Base-by-base conservation (phyloP, 2,888 invertebrate species). In the Drosophila nigritarsus region DNA sequence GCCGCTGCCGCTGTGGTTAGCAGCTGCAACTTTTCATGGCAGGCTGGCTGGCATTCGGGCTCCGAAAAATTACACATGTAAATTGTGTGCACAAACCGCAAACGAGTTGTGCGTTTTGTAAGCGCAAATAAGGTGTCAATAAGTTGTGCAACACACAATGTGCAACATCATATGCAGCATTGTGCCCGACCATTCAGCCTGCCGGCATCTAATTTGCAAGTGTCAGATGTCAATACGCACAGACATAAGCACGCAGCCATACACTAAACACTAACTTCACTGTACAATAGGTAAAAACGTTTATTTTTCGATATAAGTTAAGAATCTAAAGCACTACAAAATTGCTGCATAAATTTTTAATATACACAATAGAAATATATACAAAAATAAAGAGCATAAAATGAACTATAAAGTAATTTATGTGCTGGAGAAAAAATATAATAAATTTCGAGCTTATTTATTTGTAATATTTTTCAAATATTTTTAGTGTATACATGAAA, bases 51-150 rank as follows among this genome's bases (percentile, higher is more conserved):
- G 27, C 38, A 55, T 55, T 55, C 29, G 7, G 27, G 78, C 78
- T 70, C 70, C 81, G 61, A 83, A 88, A 90, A 89, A 91, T 90
- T 91, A 89, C 89, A 88, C 81, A 91, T 91, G 90, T 87, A 91
- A 91, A 90, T 87, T 82, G 80, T 75, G 86, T 80, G 87, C 89
- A 82, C 78, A 82, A 83, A 88, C 89, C 88, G 74, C 88, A 88
- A 82, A 80, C 87, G 75, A 82, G 86, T 72, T 78, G 81, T 82
- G 69, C 84, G 70, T 73, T 75, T 83, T 74, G 75, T 66, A 67
- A 56, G 53, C 70, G 73, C 73, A 87, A 86, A 87, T 86, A 86
- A 86, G 85, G 87, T 86, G 85, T 87, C 85, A 86, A 85, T 86
- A 86, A 87, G 86, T 87, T 87, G 73, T 77, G 75, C 67, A 54